Base-by-base conservation (phyloP, 2,797 vertebrate genomes). In the Oreochromis mossambicus region DNA sequence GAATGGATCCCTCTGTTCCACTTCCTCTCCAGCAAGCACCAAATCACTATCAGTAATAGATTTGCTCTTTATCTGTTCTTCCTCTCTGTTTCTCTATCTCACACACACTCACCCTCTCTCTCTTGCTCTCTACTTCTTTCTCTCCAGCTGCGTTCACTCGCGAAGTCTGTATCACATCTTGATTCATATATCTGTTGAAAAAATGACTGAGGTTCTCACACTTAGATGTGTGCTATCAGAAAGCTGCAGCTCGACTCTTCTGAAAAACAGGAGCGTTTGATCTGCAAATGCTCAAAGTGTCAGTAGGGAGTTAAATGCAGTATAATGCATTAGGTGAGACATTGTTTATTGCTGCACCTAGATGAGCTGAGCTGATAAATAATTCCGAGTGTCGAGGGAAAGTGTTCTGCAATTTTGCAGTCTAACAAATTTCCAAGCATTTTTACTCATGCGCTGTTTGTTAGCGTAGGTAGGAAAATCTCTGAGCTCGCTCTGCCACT, bases 11-110 rank as follows among this genome's bases (percentile, higher is more conserved):
- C 83, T 92, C 91, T 92, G 86, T 89, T 92, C 83, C 82, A 86
- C 82, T 50, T 92, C 86, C 88, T 92, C 87, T 85, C 79, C 70
- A 88, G 92, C 84, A 84, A 92, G 92, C 90, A 88, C 83, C 81
- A 82, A 86, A 88, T 89, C 92, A 81, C 92, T 88, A 93, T 93
- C 92, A 83, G 91, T 92, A 92, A 93, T 91, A 91, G 87, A 92
- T 92, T 91, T 91, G 79, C 78, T 56, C 81, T 85, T 88, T 83
- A 77, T 81, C 83, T 66, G 9, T 82, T 52, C 43, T 73, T 73
- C 68, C 68, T 73, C 68, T 73, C 68, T 48, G 43, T 73, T 73
- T 80, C 70, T 77, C 68, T 38, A 24, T 75, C 73, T 77, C 78
- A 32, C 70, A 38, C 76, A 46, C n/a, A 26, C 32, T 36, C 80